Evolutionary conservation across 1,140 invertebrate species (phyloP).

Genomic region (Geopemphigus sp.): DNA sequence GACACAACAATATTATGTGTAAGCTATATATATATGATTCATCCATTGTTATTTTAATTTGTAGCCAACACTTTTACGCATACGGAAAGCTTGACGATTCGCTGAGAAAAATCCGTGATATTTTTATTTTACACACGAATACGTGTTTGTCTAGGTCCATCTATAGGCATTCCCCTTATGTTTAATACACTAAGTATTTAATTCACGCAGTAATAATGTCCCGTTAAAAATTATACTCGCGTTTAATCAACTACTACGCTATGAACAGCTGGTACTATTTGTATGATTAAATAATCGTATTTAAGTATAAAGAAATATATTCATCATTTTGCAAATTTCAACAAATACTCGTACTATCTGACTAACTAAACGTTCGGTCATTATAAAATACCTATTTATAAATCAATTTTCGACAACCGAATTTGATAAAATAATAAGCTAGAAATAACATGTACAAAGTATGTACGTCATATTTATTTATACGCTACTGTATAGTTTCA

Average conservation of each 20-base stretch:
- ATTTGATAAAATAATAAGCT: background rate
- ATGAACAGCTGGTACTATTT: no score
- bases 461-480: no score
- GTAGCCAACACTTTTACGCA: background rate
- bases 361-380: background rate
- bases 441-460: background rate
- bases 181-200: no score
- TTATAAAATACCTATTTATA: background rate
- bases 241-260: no score
- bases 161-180: no score
- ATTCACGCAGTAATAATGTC: no score
- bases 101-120: background rate
- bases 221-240: no score
- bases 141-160: no score
- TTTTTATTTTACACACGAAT: background rate
- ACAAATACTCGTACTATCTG: background rate
- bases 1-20: background rate
- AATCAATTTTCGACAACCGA: background rate
- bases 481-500: no score
- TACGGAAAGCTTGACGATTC: background rate
- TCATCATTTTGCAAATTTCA: background rate
- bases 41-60: background rate
- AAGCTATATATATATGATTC: no score
- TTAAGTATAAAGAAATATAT: no score
- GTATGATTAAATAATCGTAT: no score